These are phyloP conservation scores for Leptarthrus brevirostris DNA, from an alignment of 2,888 invertebrate species.

Conservation along the genomic window DNA sequence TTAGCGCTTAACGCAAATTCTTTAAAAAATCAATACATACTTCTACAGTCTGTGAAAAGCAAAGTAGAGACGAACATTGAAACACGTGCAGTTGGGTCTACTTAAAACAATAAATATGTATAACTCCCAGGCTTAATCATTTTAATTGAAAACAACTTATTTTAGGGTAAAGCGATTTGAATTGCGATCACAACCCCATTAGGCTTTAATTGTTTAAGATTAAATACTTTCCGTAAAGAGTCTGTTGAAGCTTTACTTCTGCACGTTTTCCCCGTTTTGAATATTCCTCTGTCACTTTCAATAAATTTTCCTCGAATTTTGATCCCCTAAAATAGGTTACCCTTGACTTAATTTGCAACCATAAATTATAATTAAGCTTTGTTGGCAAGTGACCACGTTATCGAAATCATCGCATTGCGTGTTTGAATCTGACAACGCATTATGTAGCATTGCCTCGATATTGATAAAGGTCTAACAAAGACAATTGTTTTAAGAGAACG, in stretches of 20 bases:
- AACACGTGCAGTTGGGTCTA: too few species aligned
- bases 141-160: not conserved
- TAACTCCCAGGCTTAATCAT: too few species aligned
- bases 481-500: not conserved
- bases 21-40: not conserved
- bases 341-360: slow-evolving; percentile 21
- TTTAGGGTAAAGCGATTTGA: not conserved
- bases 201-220: not conserved
- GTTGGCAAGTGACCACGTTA: slow-evolving; percentile 24
- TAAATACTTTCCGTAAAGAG: not conserved
- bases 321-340: not conserved
- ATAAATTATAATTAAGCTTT: slow-evolving; percentile 16
- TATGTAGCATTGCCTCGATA: not conserved
- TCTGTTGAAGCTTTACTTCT: not conserved
- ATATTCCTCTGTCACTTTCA: too few species aligned
- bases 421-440: not conserved
- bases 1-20: not conserved
- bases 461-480: not conserved
- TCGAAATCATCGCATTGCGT: slow-evolving; percentile 2
- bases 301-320: not conserved
- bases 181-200: not conserved
- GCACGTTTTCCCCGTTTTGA: not conserved
- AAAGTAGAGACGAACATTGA: too few species aligned
- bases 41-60: too few species aligned
- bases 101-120: too few species aligned